Percentiles rank a stretch among this genome's conserved stretches.
Conservation (phyloP, 1,140 invertebrate species). For the Tachypleus tridentatus region DNA sequence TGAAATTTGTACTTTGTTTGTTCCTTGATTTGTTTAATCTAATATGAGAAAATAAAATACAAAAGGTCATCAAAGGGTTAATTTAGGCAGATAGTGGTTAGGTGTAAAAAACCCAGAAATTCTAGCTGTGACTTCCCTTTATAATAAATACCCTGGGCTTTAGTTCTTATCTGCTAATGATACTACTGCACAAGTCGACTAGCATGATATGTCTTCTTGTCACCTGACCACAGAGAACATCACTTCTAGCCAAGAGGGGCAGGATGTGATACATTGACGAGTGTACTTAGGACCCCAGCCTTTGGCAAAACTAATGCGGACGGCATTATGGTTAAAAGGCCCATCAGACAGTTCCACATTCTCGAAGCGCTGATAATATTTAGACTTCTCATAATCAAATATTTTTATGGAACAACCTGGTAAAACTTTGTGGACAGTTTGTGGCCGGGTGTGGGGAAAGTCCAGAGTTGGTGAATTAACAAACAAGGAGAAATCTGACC, state of each 20-base stretch:
- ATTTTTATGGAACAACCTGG: slow-evolving; percentile 72
- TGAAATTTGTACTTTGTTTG: too few species aligned
- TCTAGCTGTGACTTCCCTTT: too few species aligned
- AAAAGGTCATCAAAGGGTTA: too few species aligned
- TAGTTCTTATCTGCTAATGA: too few species aligned
- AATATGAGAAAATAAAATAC: too few species aligned
- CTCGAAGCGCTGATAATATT: slow-evolving; percentile 23
- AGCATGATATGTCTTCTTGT: too few species aligned
- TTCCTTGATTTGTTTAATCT: too few species aligned
- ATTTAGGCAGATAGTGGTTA: too few species aligned
- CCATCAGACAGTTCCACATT: slow-evolving; percentile 25
- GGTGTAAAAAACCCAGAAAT: too few species aligned
- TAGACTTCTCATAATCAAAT: slow-evolving; percentile 50
- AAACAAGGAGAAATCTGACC: slow-evolving; percentile 70
- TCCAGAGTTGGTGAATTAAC: slow-evolving; percentile 73
- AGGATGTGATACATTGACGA: slow-evolving; percentile 67
- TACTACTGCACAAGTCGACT: too few species aligned
- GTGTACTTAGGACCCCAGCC: slow-evolving; percentile 81
- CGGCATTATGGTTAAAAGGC: slow-evolving; percentile 66
- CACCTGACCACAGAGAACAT: slow-evolving; percentile 38
- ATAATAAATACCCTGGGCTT: too few species aligned
- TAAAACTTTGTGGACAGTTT: slow-evolving; percentile 58
- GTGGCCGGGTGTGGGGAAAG: slow-evolving; percentile 48
- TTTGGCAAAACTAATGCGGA: slow-evolving; percentile 80
- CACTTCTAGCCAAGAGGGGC: slow-evolving; percentile 84